Base-by-base conservation (phyloP, 1,140 invertebrate species). In the Aphaenogaster floridana region DNA sequence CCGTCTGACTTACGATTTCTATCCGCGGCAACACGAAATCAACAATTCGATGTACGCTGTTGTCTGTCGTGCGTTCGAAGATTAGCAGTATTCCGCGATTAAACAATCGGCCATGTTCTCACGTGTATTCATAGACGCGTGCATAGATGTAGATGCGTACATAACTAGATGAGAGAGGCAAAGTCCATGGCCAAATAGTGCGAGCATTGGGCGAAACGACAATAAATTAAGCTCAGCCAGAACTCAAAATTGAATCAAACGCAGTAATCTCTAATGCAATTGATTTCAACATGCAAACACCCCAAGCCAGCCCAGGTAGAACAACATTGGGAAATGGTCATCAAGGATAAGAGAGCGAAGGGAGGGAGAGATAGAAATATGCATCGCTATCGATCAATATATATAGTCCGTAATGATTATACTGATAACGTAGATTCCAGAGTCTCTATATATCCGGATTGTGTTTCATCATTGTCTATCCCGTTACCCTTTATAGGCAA, bases 181-280 rank as follows among this genome's bases (percentile, higher is more conserved):
- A 90, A 90, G 66, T 87, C 90, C 66, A 28, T 83, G 57, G 50
- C 52, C 86, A 90, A 88, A 90, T 89, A 86, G 61, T 66, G 64
- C 69, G 66, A 77, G 64, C 77, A 78, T 90, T 89, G 86, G 89
- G 89, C 87, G 66, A 77, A 88, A 88, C 86, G 88, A 90, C 92
- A 91, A 93, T 93, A 93, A 93, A 93, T 93, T 93, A 93, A 90
- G 86, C 92, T 93, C 85, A 91, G 77, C 68, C 72, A 88, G 86
- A 91, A 92, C 87, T 92, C 69, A 84, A 88, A 93, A 93, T 93
- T 91, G 91, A 93, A 93, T 93, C 91, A 92, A 93, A 93, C 88
- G 89, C 72, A 86, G 84, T 93, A 93, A 93, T 93, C 92, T 93
- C 88, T 81, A 91, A 90, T 69, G 88, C 90, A 90, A 91, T 91